phyloP scores from a whole-genome alignment of 2,113 vertebrate species.

The Poeciliopsis turrubarensis region DNA sequence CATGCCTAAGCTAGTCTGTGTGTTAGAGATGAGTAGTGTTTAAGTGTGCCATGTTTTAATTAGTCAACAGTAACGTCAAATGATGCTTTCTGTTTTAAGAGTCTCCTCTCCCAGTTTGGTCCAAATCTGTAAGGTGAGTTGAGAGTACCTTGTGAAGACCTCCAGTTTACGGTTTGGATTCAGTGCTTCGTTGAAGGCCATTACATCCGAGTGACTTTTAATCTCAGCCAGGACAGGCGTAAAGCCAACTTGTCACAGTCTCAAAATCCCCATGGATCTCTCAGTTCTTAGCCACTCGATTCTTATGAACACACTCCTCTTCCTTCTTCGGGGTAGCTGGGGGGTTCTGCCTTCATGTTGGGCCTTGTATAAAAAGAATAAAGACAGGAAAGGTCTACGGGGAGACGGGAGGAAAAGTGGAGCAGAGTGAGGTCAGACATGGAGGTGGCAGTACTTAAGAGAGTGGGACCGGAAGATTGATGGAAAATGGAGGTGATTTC shows the following conservation, averaged over 20 bases:
- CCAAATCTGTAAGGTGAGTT: no score
- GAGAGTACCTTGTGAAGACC: no score
- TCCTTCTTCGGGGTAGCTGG: slow-evolving; percentile 10
- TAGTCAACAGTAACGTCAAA: no score
- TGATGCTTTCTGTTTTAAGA: no score
- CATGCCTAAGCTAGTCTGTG: no score
- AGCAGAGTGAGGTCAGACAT: slow-evolving; percentile 64
- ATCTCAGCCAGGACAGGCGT: no score
- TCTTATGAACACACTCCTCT: slow-evolving; percentile 22
- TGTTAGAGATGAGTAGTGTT: no score
- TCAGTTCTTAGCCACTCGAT: slow-evolving; percentile 51
- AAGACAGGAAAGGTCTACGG: background rate
- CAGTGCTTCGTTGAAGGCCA: no score
- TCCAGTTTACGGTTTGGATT: no score
- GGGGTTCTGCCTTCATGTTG: slow-evolving; percentile 23
- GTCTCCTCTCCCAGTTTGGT: no score
- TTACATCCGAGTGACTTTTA: no score
- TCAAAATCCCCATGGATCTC: slow-evolving; percentile 44
- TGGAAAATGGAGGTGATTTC: slow-evolving; percentile 59
- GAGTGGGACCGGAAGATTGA: slow-evolving; percentile 45
- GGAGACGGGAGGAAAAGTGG: slow-evolving; percentile 18
- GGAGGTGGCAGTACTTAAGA: background rate
- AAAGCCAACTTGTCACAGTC: slow-evolving; percentile 20
- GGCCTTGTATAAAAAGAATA: background rate
- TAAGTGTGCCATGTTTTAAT: no score